phyloP scores from a whole-genome alignment of 2,797 vertebrate species.

The Sphaeramia orbicularis region DNA sequence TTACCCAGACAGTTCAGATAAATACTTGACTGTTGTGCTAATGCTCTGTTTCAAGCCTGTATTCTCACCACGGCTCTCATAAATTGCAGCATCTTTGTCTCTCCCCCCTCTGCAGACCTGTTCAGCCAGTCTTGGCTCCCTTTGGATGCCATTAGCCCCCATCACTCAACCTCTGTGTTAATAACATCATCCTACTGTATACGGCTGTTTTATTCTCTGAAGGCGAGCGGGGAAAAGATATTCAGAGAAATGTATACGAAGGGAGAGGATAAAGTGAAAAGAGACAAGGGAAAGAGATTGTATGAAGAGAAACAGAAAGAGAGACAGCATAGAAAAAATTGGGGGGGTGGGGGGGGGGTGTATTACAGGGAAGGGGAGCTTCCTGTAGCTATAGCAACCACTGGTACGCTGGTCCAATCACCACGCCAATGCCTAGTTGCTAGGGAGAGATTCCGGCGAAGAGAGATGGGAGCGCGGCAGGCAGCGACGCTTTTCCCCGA shows the following conservation, averaged over 20 bases:
- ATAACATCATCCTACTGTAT: constrained; percentile 49
- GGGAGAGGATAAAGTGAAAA: constrained; percentile 27
- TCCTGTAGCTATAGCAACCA: constrained; percentile 88
- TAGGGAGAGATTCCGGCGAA: constrained; percentile 84
- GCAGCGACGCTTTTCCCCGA: constrained; percentile 59
- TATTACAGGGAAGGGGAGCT: constrained; percentile 79
- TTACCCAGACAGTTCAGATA: constrained; percentile 56
- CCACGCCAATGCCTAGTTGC: constrained; percentile 83
- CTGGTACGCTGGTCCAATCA: constrained; percentile 85
- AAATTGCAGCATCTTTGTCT: constrained; percentile 50
- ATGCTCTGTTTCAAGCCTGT: constrained; percentile 14
- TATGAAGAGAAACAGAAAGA: constrained; percentile 60
- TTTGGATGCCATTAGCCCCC: constrained; percentile 58
- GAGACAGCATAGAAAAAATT: constrained; percentile 47
- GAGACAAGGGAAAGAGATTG: constrained; percentile 47
- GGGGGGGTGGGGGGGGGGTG: no score
- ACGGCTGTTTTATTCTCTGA: constrained; percentile 5
- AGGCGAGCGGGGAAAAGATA: constrained; percentile 13
- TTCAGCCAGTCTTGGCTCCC: constrained; percentile 46
- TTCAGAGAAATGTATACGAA: background rate
- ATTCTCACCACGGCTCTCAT: constrained; percentile 42
- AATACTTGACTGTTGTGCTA: constrained; percentile 51
- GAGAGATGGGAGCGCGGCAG: constrained; percentile 66
- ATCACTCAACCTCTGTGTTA: constrained; percentile 55
- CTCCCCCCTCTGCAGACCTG: constrained; percentile 47